These are phyloP conservation scores for Rhizoglyphus robini DNA, from an alignment of 1,140 invertebrate genomes.

Conservation along the genomic window DNA sequence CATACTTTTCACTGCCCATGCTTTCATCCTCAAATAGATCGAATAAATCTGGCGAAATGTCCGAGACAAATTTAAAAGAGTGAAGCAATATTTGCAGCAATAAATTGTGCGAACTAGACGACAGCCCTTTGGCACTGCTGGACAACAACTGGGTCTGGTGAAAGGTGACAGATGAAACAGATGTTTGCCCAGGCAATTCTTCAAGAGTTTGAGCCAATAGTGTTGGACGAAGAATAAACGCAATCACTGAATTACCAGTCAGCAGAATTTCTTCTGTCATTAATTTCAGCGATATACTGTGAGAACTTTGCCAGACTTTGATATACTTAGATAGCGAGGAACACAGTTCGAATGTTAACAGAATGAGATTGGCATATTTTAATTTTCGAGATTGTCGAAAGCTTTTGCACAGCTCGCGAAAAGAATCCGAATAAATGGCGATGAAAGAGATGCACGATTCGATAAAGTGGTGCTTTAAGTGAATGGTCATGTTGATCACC, in stretches of 20 bases:
- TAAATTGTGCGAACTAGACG: neutral
- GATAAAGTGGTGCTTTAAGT: constrained; percentile 16
- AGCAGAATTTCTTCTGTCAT: constrained; percentile 10
- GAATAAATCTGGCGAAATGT: neutral
- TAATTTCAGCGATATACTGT: constrained; percentile 7
- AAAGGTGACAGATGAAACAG: neutral
- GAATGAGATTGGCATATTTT: neutral
- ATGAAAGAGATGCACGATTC: constrained; percentile 16
- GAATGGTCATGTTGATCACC: constrained; percentile 7
- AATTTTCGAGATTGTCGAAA: neutral
- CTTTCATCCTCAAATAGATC: neutral
- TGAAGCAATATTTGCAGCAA: neutral
- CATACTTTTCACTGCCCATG: neutral
- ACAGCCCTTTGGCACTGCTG: neutral
- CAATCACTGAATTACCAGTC: constrained; percentile 15
- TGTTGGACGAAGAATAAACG: constrained; percentile 16
- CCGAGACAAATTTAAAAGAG: neutral
- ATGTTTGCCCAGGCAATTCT: neutral
- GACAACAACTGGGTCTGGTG: too few relatives aligned
- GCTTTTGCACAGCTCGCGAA: neutral
- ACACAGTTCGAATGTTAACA: constrained; percentile 6
- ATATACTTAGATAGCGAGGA: neutral
- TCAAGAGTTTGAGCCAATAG: neutral
- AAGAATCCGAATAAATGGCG: neutral
- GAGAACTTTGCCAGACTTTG: constrained; percentile 5